Percentiles rank a stretch among this genome's conserved stretches.
Evolutionary conservation across 2,113 vertebrate species (phyloP).

Genomic region (Larimichthys polyactis): DNA sequence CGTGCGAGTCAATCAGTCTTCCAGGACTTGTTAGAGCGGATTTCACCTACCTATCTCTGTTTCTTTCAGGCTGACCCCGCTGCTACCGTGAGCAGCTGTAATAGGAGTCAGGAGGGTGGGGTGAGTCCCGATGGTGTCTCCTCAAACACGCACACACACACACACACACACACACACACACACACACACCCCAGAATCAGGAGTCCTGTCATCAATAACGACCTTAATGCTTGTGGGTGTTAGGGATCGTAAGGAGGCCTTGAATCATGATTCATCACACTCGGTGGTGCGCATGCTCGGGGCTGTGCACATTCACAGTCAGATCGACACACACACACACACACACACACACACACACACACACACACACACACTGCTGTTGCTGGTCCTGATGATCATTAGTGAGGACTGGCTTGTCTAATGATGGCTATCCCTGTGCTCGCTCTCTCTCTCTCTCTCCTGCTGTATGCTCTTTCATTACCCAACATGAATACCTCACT

Average conservation of each 20-base stretch:
- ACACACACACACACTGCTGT: constrained; percentile 8
- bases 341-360: constrained; percentile 6
- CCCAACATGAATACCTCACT: constrained; percentile 64
- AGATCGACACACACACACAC: neutral
- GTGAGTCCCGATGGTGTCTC: neutral
- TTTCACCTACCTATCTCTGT: neutral
- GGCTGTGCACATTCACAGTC: neutral
- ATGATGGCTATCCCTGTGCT: constrained; percentile 41
- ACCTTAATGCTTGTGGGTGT: constrained; percentile 54
- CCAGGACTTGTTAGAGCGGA: constrained; percentile 31
- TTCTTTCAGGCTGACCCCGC: constrained; percentile 18
- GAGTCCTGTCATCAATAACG: constrained; percentile 44
- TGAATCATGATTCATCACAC: constrained; percentile 48
- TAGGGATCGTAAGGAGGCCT: constrained; percentile 35
- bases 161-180: constrained; percentile 3
- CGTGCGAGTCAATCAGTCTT: constrained; percentile 11
- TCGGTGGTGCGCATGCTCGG: neutral
- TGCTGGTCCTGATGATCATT: constrained; percentile 57
- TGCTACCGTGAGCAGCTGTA: constrained; percentile 2
- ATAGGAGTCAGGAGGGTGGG: constrained; percentile 8
- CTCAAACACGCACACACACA: constrained; percentile 21
- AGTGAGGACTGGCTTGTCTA: constrained; percentile 46
- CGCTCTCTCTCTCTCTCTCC: constrained; percentile 33
- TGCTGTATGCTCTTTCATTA: constrained; percentile 53
- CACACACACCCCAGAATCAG: constrained; percentile 6